Base-by-base conservation (phyloP, 2,113 vertebrate species). In the Bufo gargarizans region DNA sequence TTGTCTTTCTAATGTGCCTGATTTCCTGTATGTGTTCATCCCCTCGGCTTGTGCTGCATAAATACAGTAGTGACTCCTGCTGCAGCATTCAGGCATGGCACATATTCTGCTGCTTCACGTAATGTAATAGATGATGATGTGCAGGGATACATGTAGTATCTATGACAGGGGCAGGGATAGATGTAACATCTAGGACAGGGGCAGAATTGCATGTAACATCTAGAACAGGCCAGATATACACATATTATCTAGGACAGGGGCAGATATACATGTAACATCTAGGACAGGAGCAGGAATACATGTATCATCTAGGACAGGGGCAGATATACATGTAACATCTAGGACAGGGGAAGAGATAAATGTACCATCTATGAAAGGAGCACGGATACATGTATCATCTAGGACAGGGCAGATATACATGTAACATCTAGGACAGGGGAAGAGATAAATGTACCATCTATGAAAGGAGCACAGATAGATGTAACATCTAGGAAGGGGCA, bases 21-120 rank as follows among this genome's bases (percentile, higher is more conserved):
- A 77, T 86, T 78, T 79, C 76, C 59, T 79, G 11, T 56, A 55
- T 3, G 77, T 33, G 63, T 33, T 69, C 76, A 69, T 87, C 86
- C 63, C 55, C 13, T 74, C 78, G 20, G 67, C 72, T 45, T 55
- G 78, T 74, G 65, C 67, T 50, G 67, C 82, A 58, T 74, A 82
- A 82, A 88, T 82, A 82, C 79, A 71, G 67, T 88, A 88, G 86
- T 88, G 86, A 88, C 86, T 88, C 86, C 86, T 88, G 79, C 86
- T 88, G 86, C 67, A 81, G 65, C 67, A 43, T 16, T 82, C 49
- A 49, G 86, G 86, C 79, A 88, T 88, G 86, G 65, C 86, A 88
- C 53, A 82, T 82, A 50, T 13, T 10, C 53, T 45, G 77, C n/a
- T 65, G 43, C 77, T 69, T 13, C 33, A 65, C 43, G 12, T 43